These are phyloP conservation scores for Augochlorella aurata DNA, from an alignment of 2,888 invertebrate species.

Conservation along the genomic window DNA sequence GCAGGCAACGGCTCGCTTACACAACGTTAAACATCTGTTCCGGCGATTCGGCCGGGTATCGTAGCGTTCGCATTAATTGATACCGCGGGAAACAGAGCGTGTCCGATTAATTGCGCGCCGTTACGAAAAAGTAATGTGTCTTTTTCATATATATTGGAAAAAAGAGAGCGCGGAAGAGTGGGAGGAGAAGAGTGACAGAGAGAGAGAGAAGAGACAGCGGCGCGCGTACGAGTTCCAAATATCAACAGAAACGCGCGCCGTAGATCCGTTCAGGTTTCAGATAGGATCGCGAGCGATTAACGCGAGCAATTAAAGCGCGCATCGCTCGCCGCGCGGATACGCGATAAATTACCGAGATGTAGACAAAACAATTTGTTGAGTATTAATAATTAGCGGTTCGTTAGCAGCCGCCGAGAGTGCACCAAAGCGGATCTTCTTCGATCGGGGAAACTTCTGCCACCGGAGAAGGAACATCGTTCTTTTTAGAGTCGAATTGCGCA, in stretches of 20 bases:
- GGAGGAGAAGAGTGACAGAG: background rate
- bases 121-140: constrained; percentile 23
- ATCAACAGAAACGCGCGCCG: background rate
- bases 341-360: constrained; percentile 52
- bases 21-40: constrained; percentile 7
- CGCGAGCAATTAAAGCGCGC: constrained; percentile 46
- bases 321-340: constrained; percentile 10
- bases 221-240: constrained; percentile 10
- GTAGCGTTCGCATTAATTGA: constrained; percentile 11
- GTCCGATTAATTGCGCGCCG: constrained; percentile 25
- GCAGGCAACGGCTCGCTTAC: background rate
- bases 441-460: constrained; percentile 35
- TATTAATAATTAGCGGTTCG: constrained; percentile 60
- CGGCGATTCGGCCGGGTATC: background rate
- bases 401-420: constrained; percentile 29
- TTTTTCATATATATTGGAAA: background rate
- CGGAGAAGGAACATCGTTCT: constrained; percentile 22
- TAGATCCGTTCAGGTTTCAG: constrained; percentile 6
- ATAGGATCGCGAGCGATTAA: constrained; percentile 45
- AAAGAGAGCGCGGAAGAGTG: too few relatives aligned
- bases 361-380: constrained; percentile 57
- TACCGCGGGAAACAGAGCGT: constrained; percentile 36
- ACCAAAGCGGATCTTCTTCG: constrained; percentile 24
- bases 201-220: background rate
- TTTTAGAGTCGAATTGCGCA: constrained; percentile 66